Evolutionary conservation across 1,140 invertebrate species (phyloP).

Genomic region (Caerostris darwini): DNA sequence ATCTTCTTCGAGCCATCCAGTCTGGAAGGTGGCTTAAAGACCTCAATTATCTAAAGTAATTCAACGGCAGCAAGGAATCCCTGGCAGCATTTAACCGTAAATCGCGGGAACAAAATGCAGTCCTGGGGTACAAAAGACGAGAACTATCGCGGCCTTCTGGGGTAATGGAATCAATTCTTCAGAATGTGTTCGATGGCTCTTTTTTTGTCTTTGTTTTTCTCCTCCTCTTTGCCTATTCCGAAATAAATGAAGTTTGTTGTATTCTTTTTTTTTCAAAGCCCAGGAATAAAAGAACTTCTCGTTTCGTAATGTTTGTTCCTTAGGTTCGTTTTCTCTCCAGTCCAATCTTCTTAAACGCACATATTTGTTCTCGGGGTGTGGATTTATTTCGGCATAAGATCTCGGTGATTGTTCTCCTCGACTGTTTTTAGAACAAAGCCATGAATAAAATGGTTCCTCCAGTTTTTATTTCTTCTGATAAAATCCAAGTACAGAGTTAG

Average conservation of each 20-base stretch:
- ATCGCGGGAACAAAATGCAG: conserved; percentile 46
- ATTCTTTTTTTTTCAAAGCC: no score
- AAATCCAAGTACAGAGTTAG: no score
- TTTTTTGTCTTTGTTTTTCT: background rate
- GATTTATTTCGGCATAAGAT: background rate
- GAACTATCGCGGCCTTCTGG: conserved; percentile 26
- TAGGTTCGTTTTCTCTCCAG: conserved; percentile 3
- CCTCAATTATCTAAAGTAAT: conserved; percentile 62
- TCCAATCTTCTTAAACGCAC: conserved; percentile 31
- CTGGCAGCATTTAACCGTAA: conserved; percentile 47
- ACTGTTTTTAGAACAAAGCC: background rate
- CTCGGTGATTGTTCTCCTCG: background rate
- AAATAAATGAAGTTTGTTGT: conserved; percentile 27
- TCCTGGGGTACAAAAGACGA: background rate
- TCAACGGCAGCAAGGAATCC: background rate
- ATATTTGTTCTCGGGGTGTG: background rate
- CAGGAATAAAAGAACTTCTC: background rate
- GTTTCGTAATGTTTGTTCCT: conserved; percentile 17
- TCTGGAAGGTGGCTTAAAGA: conserved; percentile 50
- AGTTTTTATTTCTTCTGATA: no score
- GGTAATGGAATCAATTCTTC: conserved; percentile 58
- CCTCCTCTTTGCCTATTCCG: background rate
- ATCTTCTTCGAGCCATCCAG: conserved; percentile 26
- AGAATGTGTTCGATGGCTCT: conserved; percentile 29
- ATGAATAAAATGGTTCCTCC: background rate